Evolutionary conservation across 2,113 vertebrate genomes (phyloP).

Genomic region (Reinhardtius hippoglossoides): DNA sequence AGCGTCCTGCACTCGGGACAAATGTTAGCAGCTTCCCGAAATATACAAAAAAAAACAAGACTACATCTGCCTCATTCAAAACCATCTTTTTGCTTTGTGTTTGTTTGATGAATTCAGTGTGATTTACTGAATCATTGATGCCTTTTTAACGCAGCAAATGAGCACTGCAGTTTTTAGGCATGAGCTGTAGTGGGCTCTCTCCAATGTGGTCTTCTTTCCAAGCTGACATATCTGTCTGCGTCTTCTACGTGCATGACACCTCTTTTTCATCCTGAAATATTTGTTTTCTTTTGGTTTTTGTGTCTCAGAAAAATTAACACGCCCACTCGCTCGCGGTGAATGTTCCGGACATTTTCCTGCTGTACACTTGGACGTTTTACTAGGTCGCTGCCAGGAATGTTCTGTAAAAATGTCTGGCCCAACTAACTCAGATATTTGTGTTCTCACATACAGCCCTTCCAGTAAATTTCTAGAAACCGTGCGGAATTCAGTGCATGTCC

Average conservation of each 20-base stretch:
- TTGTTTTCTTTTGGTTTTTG: neutral
- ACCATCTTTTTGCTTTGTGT: neutral
- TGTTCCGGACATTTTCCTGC: too few species aligned
- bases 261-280: too few species aligned
- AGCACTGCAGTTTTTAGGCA: neutral
- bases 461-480: too few species aligned
- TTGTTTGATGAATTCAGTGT: neutral
- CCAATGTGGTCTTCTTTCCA: too few species aligned
- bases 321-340: neutral
- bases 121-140: neutral
- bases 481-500: too few species aligned
- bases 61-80: conserved; percentile 2
- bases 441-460: too few species aligned
- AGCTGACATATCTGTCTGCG: too few species aligned
- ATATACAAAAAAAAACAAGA: conserved; percentile 9
- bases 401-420: too few species aligned
- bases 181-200: neutral
- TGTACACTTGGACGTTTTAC: too few species aligned
- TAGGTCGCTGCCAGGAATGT: too few species aligned
- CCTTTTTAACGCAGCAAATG: neutral
- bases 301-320: neutral
- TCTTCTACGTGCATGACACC: too few species aligned
- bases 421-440: too few species aligned
- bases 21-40: conserved; percentile 26
- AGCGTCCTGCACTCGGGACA: conserved; percentile 23